Evolutionary conservation across 1,140 invertebrate genomes (phyloP).

Genomic region (Galleria mellonella): DNA sequence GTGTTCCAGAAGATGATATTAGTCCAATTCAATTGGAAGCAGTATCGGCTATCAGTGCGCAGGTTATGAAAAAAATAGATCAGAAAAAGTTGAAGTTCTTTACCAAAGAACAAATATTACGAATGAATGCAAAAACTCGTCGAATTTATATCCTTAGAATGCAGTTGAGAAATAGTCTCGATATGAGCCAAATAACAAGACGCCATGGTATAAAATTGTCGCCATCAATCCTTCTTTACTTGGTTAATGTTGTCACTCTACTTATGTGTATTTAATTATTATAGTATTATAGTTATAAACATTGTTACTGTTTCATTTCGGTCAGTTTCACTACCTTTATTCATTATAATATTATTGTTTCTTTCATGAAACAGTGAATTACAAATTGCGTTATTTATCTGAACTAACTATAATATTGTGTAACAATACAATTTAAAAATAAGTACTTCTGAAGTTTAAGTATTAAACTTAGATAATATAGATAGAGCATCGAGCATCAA

Average conservation of each 20-base stretch:
- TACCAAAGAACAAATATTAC: conserved; percentile 52
- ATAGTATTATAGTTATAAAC: too few species aligned
- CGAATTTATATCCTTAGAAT: conserved; percentile 53
- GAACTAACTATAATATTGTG: too few species aligned
- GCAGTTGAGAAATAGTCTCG: conserved; percentile 46
- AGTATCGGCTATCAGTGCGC: conserved; percentile 38
- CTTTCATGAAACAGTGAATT: too few species aligned
- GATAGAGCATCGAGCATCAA: too few species aligned
- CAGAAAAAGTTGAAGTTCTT: conserved; percentile 49
- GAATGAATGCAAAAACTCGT: conserved; percentile 47
- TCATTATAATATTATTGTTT: too few species aligned
- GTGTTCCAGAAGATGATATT: conserved; percentile 44
- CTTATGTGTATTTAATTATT: not conserved
- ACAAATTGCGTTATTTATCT: too few species aligned
- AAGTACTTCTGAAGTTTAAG: too few species aligned
- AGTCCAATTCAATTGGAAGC: conserved; percentile 54
- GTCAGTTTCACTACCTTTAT: too few species aligned
- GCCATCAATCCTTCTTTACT: too few species aligned
- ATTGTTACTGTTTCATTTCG: too few species aligned
- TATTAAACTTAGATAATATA: too few species aligned
- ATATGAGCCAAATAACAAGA: conserved; percentile 40
- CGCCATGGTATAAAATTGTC: not conserved
- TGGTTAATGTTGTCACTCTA: conserved; percentile 1
- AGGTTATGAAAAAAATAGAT: conserved; percentile 44
- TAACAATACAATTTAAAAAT: too few species aligned